Evolutionary conservation across 2,797 vertebrate species (phyloP).

Genomic region (Acipenser oxyrinchus): DNA sequence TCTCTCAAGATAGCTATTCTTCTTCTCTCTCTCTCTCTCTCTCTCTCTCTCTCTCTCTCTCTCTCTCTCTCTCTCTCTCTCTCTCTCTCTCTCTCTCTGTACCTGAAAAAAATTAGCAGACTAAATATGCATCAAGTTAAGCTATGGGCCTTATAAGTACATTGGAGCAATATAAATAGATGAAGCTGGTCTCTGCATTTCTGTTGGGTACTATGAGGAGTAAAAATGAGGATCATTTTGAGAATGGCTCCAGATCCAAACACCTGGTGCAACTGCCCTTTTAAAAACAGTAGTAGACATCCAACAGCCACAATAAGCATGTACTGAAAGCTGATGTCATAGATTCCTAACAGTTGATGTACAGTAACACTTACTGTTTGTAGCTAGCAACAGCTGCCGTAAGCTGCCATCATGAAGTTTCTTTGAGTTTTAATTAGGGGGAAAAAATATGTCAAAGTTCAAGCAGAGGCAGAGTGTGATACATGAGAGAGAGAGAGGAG

Average conservation of each 20-base stretch:
- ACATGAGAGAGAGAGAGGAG: constrained; percentile 32
- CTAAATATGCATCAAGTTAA: too few relatives aligned
- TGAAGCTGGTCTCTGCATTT: too few relatives aligned
- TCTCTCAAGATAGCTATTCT: neutral
- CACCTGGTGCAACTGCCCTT: constrained; percentile 13
- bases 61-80: too few relatives aligned
- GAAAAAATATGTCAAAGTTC: constrained; percentile 35
- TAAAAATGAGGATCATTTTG: too few relatives aligned
- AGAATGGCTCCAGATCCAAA: constrained; percentile 3
- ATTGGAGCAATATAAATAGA: too few relatives aligned
- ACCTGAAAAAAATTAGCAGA: too few relatives aligned
- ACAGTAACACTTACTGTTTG: constrained; percentile 35
- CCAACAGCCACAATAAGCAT: constrained; percentile 11
- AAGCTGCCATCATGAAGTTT: constrained; percentile 15
- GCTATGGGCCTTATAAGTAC: too few relatives aligned
- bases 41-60: too few relatives aligned
- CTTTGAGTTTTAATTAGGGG: constrained; percentile 37
- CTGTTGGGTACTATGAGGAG: too few relatives aligned
- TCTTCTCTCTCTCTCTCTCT: too few relatives aligned
- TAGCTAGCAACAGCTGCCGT: constrained; percentile 46
- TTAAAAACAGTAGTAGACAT: neutral
- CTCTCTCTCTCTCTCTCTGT: too few relatives aligned
- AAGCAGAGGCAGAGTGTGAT: constrained; percentile 33
- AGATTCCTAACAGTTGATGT: constrained; percentile 50
- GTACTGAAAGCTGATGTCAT: constrained; percentile 44